These are phyloP conservation scores for Prunella himalayana DNA, from an alignment of 2,113 vertebrate genomes.

Conservation along the genomic window DNA sequence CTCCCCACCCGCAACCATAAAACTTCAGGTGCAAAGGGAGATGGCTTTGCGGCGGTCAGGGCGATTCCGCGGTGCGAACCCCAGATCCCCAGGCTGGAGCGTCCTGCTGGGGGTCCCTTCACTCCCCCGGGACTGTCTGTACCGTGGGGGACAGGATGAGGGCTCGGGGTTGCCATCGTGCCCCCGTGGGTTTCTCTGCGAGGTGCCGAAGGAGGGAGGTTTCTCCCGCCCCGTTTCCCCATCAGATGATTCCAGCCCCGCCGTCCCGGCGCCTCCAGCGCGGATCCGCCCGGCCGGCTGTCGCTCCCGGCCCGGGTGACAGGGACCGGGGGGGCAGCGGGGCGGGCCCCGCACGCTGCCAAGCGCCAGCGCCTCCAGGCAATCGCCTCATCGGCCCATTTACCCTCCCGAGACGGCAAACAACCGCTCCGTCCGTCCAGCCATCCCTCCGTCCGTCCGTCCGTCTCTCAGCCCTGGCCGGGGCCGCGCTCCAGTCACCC, in stretches of 20 bases:
- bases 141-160: fast-evolving
- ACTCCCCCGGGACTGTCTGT: too few species aligned
- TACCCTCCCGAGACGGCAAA: background rate
- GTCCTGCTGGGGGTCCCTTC: background rate
- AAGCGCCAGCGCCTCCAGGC: background rate
- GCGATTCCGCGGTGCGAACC: background rate
- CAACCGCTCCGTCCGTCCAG: background rate
- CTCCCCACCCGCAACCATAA: background rate
- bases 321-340: background rate
- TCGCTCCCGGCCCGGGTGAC: background rate
- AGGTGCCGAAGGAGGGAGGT: background rate
- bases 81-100: background rate
- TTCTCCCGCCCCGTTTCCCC: background rate
- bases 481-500: background rate
- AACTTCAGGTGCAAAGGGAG: background rate
- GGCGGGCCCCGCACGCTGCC: background rate
- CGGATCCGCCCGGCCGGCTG: background rate
- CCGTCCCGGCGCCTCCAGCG: background rate
- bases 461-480: background rate
- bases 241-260: background rate
- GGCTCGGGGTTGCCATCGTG: background rate
- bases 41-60: background rate
- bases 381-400: background rate
- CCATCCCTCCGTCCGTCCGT: background rate
- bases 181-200: background rate